Conservation (phyloP, 2,113 vertebrate species). For the Furnarius figulus region DNA sequence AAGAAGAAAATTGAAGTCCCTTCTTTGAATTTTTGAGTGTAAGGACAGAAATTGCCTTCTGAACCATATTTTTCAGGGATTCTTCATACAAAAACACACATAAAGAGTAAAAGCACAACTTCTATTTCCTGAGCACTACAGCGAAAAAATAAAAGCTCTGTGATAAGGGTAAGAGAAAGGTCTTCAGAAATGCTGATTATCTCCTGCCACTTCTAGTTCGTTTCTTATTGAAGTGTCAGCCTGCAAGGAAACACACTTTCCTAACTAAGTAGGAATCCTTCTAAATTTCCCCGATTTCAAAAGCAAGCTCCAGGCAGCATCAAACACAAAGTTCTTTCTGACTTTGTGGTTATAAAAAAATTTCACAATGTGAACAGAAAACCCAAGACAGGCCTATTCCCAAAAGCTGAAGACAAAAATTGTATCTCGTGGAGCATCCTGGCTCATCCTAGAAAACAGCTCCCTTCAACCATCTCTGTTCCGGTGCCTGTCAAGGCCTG, state of each 20-base stretch:
- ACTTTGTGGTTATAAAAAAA: background rate
- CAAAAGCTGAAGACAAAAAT: background rate
- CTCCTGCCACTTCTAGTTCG: background rate
- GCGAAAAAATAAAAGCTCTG: background rate
- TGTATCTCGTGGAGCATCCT: background rate
- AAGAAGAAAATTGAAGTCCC: background rate
- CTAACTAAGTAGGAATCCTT: background rate
- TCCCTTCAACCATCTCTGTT: background rate
- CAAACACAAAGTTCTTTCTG: background rate
- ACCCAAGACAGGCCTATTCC: background rate
- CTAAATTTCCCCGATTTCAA: background rate
- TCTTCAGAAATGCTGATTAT: background rate
- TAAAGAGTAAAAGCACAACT: background rate
- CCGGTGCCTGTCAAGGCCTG: background rate
- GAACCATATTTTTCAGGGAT: background rate
- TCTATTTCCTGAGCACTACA: background rate
- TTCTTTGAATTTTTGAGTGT: background rate
- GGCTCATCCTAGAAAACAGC: background rate
- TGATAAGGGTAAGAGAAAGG: background rate
- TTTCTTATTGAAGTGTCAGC: background rate
- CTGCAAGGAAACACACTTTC: background rate
- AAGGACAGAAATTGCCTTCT: background rate
- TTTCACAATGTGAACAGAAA: background rate
- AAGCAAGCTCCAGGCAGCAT: background rate
- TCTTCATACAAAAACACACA: background rate